phyloP scores from a whole-genome alignment of 2,113 vertebrate genomes.

The Bostrychus sinensis region DNA sequence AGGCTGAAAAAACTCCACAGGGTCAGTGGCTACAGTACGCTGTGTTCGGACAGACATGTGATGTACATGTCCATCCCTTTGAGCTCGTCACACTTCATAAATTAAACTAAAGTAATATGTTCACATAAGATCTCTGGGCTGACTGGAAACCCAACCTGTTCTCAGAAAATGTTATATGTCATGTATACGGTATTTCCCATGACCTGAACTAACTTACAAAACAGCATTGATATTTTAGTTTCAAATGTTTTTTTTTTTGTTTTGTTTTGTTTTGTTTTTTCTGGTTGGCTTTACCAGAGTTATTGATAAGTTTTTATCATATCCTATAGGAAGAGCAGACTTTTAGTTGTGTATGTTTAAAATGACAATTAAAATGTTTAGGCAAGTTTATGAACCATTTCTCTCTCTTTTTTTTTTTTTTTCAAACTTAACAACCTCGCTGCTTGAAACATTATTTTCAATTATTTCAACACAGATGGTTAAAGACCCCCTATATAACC shows the following conservation, averaged over 20 bases:
- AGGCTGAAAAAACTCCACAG: constrained; percentile 18
- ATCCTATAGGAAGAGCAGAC: no score
- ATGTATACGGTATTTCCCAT: constrained; percentile 3
- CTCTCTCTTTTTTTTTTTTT: no score
- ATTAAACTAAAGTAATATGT: constrained; percentile 49
- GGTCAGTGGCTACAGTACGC: constrained; percentile 29
- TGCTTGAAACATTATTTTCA: no score
- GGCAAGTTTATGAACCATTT: no score
- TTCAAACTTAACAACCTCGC: no score
- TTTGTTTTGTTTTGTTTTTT: no score
- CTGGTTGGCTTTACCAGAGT: no score
- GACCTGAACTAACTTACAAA: background rate
- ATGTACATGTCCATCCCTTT: constrained; percentile 49
- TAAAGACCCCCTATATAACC: no score
- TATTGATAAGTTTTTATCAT: no score
- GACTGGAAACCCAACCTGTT: constrained; percentile 12
- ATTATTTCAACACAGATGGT: no score
- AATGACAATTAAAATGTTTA: no score
- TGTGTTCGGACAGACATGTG: constrained; percentile 33
- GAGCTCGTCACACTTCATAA: constrained; percentile 53
- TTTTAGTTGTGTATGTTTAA: no score
- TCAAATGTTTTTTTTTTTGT: background rate
- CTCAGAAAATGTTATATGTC: constrained; percentile 12
- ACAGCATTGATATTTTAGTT: background rate
- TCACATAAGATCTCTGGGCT: constrained; percentile 15